These are phyloP conservation scores for Mesorhabditis spiculigera DNA, from an alignment of 2,888 invertebrate genomes.

Conservation along the genomic window DNA sequence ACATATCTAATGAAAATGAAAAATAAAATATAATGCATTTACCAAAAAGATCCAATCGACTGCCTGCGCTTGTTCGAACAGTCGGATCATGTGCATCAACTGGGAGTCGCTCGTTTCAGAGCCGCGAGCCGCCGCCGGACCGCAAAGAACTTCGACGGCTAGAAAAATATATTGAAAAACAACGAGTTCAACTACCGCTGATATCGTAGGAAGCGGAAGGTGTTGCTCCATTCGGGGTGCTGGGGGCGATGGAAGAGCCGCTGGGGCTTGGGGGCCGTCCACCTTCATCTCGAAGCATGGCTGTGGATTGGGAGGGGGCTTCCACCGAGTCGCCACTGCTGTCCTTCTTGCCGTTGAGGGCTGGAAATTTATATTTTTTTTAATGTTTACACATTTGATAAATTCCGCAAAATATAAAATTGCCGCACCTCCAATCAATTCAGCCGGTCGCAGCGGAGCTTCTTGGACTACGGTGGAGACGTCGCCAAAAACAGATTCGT, in stretches of 20 bases:
- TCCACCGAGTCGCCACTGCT: not conserved
- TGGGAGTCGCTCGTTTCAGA: conserved; percentile 28
- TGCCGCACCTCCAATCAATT: not conserved
- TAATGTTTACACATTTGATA: not conserved
- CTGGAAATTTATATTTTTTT: not conserved
- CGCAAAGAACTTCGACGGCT: conserved; percentile 27
- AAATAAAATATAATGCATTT: conserved; percentile 6
- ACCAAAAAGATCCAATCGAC: conserved; percentile 51
- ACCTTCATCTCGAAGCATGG: not conserved
- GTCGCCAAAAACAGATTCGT: not conserved
- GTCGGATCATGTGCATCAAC: conserved; percentile 30
- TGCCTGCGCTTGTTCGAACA: conserved; percentile 37
- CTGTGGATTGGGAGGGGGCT: no score
- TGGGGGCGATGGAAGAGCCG: not conserved
- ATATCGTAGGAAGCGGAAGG: conserved; percentile 12
- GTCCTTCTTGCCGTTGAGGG: not conserved
- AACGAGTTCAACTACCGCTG: not conserved
- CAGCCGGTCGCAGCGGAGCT: not conserved
- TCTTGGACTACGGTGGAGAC: not conserved
- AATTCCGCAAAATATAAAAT: not conserved
- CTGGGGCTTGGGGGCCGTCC: not conserved
- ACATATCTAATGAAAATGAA: not conserved
- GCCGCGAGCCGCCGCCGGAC: conserved; percentile 22
- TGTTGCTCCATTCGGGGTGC: conserved; percentile 9
- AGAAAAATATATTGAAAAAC: not conserved